phyloP scores from a whole-genome alignment of 2,113 vertebrate species.

The Dendropsophus ebraccatus region DNA sequence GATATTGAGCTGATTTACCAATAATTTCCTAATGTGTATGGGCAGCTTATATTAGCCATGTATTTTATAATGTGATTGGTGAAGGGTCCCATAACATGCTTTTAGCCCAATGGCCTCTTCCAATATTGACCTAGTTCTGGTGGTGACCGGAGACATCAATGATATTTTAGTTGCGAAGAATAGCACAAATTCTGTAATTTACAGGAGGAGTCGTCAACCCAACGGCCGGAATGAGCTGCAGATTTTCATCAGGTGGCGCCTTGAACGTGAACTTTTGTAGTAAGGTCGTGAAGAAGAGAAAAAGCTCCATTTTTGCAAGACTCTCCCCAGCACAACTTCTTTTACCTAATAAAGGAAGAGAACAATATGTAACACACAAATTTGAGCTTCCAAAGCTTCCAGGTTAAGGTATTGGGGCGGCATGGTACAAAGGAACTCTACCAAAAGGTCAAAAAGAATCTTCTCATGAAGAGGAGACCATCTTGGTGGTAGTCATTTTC shows the following conservation, averaged over 20 bases:
- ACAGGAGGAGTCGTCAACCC: neutral
- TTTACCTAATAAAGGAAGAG: neutral
- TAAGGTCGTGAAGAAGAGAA: neutral
- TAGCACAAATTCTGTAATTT: neutral
- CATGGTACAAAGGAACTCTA: no score
- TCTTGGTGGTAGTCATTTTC: no score
- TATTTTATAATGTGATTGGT: no score
- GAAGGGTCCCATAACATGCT: no score
- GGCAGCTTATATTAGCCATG: no score
- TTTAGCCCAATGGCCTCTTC: no score
- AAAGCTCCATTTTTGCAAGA: neutral
- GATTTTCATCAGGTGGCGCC: neutral
- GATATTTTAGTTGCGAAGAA: neutral
- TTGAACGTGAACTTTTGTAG: neutral
- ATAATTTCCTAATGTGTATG: no score
- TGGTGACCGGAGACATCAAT: neutral
- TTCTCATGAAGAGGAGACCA: no score
- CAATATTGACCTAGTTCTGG: neutral
- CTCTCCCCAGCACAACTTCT: constrained; percentile 1
- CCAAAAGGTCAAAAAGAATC: no score
- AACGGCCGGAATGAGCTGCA: neutral
- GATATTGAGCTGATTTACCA: no score
- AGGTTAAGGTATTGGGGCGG: no score
- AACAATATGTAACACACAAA: neutral
- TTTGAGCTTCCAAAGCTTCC: neutral